These are phyloP conservation scores for Drosophila orena DNA, from an alignment of 1,140 invertebrate genomes.

Conservation along the genomic window DNA sequence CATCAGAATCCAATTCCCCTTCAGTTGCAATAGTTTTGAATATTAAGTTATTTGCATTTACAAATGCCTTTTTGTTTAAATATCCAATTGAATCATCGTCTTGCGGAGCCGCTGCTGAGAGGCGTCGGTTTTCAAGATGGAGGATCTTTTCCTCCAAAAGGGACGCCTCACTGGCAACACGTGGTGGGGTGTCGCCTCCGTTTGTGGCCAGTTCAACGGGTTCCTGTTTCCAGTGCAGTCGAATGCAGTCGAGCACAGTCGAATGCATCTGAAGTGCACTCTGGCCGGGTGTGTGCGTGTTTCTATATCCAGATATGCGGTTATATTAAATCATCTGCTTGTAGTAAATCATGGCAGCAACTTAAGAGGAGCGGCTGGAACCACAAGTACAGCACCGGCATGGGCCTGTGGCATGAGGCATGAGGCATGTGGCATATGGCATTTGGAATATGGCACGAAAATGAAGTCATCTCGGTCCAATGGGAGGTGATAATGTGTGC, in stretches of 20 bases:
- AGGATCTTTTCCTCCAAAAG: conserved; percentile 26
- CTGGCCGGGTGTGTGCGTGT: conserved; percentile 29
- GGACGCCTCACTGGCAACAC: conserved; percentile 67
- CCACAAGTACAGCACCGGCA: conserved; percentile 68
- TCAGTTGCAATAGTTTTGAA: neutral
- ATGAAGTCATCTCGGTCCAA: conserved; percentile 62
- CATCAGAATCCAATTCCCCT: neutral
- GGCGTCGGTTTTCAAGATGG: conserved; percentile 72
- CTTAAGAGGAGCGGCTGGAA: conserved; percentile 30
- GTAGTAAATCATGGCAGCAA: conserved; percentile 68
- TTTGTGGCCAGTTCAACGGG: conserved; percentile 35
- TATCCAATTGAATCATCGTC: neutral
- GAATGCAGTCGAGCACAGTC: conserved; percentile 29
- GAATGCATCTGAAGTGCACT: conserved; percentile 70
- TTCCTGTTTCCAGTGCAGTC: conserved; percentile 23
- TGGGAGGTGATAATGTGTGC: conserved; percentile 10
- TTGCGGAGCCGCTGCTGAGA: neutral
- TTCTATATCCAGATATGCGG: conserved; percentile 54
- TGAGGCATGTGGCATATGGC: no score
- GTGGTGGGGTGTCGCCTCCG: conserved; percentile 54
- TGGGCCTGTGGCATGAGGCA: conserved; percentile 12
- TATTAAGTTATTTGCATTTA: neutral
- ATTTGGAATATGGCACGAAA: conserved; percentile 9
- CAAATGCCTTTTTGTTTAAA: no score
- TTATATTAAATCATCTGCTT: conserved; percentile 81